A percentile compares a stretch with the other conserved stretches of the same genome.
These are phyloP conservation scores for Plectus sambesii DNA, from an alignment of 1,140 invertebrate genomes.

Conservation along the genomic window DNA sequence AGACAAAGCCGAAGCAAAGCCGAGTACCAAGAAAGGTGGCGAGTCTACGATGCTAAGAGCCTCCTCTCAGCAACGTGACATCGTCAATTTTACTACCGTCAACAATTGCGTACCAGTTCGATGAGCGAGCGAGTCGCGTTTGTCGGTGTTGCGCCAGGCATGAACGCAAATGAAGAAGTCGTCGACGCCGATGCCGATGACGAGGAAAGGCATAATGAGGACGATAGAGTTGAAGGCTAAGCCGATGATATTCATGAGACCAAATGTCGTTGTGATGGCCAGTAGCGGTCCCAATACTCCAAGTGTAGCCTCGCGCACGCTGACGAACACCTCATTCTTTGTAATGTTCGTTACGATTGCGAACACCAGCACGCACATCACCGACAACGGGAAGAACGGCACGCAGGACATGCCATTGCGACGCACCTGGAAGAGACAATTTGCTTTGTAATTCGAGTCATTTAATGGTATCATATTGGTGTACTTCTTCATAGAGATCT, in stretches of 20 bases:
- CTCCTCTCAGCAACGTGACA: too few relatives aligned
- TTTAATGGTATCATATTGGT: too few relatives aligned
- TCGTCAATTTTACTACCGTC: conserved; percentile 4
- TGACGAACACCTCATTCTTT: conserved; percentile 18
- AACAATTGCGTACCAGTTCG: conserved; percentile 21
- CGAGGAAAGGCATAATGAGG: conserved; percentile 27
- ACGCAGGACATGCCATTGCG: conserved; percentile 25
- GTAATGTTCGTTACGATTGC: conserved; percentile 18
- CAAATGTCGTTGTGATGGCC: conserved; percentile 19
- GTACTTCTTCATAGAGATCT: too few relatives aligned
- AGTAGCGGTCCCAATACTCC: conserved; percentile 25
- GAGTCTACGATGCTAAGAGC: too few relatives aligned
- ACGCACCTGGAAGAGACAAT: conserved; percentile 20
- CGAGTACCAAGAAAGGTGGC: too few relatives aligned
- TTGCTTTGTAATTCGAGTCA: too few relatives aligned
- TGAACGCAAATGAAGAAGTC: conserved; percentile 29
- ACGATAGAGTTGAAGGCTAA: conserved; percentile 28
- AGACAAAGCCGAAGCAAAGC: too few relatives aligned
- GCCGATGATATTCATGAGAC: conserved; percentile 20
- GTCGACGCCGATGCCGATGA: conserved; percentile 26
- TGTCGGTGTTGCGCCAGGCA: conserved; percentile 22
- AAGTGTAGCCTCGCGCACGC: conserved; percentile 21
- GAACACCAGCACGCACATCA: conserved; percentile 20
- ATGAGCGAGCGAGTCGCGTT: conserved; percentile 12
- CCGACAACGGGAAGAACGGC: conserved; percentile 21